These are phyloP conservation scores for Eonycteris spelaea DNA, from an alignment of 2,113 vertebrate species.

Conservation along the genomic window DNA sequence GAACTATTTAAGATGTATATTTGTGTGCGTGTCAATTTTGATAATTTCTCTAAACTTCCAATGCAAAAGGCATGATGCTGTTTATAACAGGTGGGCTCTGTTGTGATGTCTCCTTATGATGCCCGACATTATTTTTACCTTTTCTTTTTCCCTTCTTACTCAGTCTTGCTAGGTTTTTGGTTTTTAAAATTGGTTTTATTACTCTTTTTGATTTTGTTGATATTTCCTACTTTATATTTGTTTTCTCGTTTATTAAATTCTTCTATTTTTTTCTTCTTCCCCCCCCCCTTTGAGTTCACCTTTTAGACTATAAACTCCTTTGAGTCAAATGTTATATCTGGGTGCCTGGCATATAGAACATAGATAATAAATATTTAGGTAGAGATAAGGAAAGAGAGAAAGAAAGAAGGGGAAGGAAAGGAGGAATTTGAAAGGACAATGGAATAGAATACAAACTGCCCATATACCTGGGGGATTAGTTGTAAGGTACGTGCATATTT, in stretches of 20 bases:
- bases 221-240: neutral
- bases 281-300: neutral
- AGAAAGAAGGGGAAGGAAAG: neutral
- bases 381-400: neutral
- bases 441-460: neutral
- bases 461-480: neutral
- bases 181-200: neutral
- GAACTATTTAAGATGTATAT: neutral
- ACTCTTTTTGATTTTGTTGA: neutral
- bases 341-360: neutral
- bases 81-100: neutral
- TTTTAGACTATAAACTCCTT: neutral
- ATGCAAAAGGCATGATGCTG: neutral
- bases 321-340: neutral
- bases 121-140: neutral
- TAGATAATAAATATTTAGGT: neutral
- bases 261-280: neutral
- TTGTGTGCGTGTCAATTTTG: neutral
- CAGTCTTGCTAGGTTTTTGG: neutral
- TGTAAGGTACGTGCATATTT: neutral
- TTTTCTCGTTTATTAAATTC: neutral
- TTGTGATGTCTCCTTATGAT: neutral
- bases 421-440: neutral
- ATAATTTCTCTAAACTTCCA: neutral
- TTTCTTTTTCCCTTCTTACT: neutral